Evolutionary conservation across 1,140 invertebrate genomes (phyloP).

Genomic region (Drosophila persimilis): DNA sequence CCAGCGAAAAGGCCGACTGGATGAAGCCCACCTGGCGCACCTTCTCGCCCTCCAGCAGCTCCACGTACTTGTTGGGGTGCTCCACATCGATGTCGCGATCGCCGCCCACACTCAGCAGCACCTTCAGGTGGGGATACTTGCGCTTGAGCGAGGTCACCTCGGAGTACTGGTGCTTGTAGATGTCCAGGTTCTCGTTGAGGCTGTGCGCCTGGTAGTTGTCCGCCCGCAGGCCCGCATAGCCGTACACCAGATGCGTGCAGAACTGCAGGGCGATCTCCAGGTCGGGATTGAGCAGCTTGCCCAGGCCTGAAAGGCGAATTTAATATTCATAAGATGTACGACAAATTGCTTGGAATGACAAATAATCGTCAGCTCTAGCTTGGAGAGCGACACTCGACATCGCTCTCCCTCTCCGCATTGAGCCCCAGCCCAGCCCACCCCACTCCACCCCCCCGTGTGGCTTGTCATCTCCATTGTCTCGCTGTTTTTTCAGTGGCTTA

Average conservation of each 20-base stretch:
- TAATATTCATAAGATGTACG: background rate
- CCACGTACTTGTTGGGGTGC: constrained; percentile 77
- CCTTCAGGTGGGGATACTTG: constrained; percentile 88
- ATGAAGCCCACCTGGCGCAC: constrained; percentile 89
- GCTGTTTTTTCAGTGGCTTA: constrained; percentile 52
- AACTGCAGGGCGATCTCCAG: constrained; percentile 89
- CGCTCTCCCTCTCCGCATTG: background rate
- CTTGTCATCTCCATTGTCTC: constrained; percentile 53
- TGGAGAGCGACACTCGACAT: constrained; percentile 13
- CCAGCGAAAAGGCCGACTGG: constrained; percentile 87
- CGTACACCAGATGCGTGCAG: constrained; percentile 94
- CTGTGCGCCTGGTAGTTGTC: constrained; percentile 88
- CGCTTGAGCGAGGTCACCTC: constrained; percentile 88
- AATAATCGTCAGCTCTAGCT: constrained; percentile 9
- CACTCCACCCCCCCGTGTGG: constrained; percentile 11
- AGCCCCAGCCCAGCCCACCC: background rate
- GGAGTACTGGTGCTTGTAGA: constrained; percentile 88
- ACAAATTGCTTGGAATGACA: constrained; percentile 26
- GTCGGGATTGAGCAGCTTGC: constrained; percentile 90
- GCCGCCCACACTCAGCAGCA: constrained; percentile 90
- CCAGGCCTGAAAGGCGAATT: constrained; percentile 85
- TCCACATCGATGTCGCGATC: constrained; percentile 86
- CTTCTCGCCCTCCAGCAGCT: constrained; percentile 87
- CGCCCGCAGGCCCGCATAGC: constrained; percentile 90
- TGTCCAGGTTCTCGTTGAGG: constrained; percentile 88